Base-by-base conservation (phyloP, 2,113 vertebrate species). In the Hyaena hyaena region DNA sequence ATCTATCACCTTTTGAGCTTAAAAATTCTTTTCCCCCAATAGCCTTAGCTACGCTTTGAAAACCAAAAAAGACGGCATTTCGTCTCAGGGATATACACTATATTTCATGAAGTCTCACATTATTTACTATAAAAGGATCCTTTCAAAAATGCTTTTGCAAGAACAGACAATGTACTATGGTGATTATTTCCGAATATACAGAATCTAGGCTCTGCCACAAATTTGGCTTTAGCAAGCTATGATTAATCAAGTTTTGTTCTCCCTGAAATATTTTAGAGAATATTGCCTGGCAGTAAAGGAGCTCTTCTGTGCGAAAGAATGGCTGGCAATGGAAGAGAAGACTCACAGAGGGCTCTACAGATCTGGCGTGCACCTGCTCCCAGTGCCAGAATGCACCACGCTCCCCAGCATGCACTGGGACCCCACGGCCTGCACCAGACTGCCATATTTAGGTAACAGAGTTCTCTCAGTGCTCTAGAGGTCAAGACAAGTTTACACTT, bases 251-350 rank as follows among this genome's bases (percentile, higher is more conserved):
- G 48, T 97, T 63, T 88, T 98, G 95, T 98, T 98, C 97, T 98
- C 97, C 97, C 55, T 98, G 86, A 97, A 96, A 98, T 93, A 86
- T 98, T 98, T 97, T 93, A 99, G 99, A 98, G 99, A 99, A 95
- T 99, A 99, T 98, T 99, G 99, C 98, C 98, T 99, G 98, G 99
- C 99, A 66, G 99, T 99, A 90, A 99, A 99, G 98, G 99, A 99
- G 98, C 98, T 99, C 79, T 99, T 99, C 99, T 99, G 99, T 98
- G 99, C 99, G 97, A 99, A 99, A 97, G 99, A 99, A 97, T 99
- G 99, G 99, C 98, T 98, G 79, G 97, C 98, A 1, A 98, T 99
- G 86, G 99, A 99, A 96, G 99, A 99, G 95, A 99, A 98, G 89
- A 97, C 98, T 73, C 99, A 97, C 96, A 98, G 97, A 98, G 98